Evolutionary conservation across 2,113 vertebrate genomes (phyloP), one percentile per base, ranked within the genome.

Genomic region (Embiotoca jacksoni): DNA sequence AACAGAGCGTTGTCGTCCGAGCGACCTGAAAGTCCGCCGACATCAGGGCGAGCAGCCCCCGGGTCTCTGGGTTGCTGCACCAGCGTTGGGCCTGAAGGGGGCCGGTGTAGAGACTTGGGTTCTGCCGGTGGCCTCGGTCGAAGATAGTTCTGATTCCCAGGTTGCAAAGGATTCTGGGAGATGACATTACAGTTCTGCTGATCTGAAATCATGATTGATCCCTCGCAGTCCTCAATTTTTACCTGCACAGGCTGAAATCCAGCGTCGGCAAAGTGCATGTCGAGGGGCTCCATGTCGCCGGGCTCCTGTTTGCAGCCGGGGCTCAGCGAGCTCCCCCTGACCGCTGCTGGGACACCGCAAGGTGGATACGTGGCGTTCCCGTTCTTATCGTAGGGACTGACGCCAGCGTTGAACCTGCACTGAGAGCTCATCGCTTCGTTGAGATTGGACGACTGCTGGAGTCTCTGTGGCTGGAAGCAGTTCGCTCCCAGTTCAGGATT

Each of bases 121-220:
- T 96, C 94, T 0, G 91, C 68, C 0, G 96, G 96, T 4, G 96
- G 96, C 62, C 87, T 95, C 50, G 96, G 96, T 57, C 96, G 96
- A 33, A 96, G 62, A 15, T 91, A 71, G 49, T 88, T 59, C 0
- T 91, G 89, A 0, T 81, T 80, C 73, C 93, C 95, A 23, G 23
- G 23, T 23, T 23, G 23, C 23, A 23, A 23, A 0, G 49, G 73
- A 82, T 94, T 95, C 76, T 95, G 95, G 74, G 82, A 57, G 16
- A 88, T 70, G 55, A 93, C 84, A 41, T 86, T 72, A 72, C 94
- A 95, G 70, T 81, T 91, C 35, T 94, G 88, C 70, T 96, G 96
- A 66, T 78, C 91, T 62, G 93, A 83, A 63, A 88, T 78, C 82
- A 94, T 57, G 31, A 94, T 79, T 23, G 61, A 72, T 64, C 92